Evolutionary conservation across 2,888 invertebrate genomes (phyloP).

Genomic region (Rhagium mordax): DNA sequence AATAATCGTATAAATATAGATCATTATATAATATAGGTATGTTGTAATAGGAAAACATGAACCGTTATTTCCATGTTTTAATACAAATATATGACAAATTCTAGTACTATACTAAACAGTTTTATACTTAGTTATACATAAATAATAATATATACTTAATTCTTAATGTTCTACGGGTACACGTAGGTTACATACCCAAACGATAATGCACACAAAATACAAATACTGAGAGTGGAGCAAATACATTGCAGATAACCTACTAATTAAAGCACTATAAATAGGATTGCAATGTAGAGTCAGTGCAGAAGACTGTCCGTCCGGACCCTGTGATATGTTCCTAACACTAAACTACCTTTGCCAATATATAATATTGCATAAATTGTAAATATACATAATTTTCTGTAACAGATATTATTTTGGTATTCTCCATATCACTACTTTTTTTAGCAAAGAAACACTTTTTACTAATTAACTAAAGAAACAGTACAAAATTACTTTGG

Average conservation of each 20-base stretch:
- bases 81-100: constrained; percentile 66
- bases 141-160: constrained; percentile 54
- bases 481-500: constrained; percentile 70
- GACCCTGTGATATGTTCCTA: constrained; percentile 68
- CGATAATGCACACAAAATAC: constrained; percentile 66
- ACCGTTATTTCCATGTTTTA: constrained; percentile 57
- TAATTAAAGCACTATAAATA: constrained; percentile 68
- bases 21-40: constrained; percentile 53
- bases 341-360: constrained; percentile 62
- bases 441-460: constrained; percentile 50
- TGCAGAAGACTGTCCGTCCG: constrained; percentile 63
- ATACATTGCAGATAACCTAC: constrained; percentile 60
- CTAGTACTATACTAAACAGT: constrained; percentile 55
- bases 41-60: constrained; percentile 63
- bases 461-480: constrained; percentile 51
- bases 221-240: constrained; percentile 68
- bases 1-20: constrained; percentile 67
- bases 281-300: constrained; percentile 67
- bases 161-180: constrained; percentile 52
- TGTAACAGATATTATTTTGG: constrained; percentile 62
- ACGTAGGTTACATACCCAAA: constrained; percentile 52
- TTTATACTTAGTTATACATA: constrained; percentile 61
- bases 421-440: constrained; percentile 63
- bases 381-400: constrained; percentile 48
- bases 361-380: constrained; percentile 51